Percentiles rank a stretch among this genome's conserved stretches.
Evolutionary conservation across 2,797 vertebrate genomes (phyloP).

Genomic region (Anguilla marmorata): DNA sequence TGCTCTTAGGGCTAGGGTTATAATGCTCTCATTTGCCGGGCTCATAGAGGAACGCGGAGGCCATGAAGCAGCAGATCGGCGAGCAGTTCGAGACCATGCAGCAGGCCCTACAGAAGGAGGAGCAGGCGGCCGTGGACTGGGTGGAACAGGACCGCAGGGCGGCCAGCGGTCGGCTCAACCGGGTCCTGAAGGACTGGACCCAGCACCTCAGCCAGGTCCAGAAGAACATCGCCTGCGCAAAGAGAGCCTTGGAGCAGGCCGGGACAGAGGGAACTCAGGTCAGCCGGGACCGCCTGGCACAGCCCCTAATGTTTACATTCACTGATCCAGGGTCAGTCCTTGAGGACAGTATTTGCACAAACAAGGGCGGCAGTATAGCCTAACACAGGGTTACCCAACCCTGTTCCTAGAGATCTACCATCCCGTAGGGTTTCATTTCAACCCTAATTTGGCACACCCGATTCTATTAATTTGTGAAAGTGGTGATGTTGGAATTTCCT

Average conservation of each 20-base stretch:
- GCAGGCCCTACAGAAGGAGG: slow-evolving; percentile 58
- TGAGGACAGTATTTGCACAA: neutral
- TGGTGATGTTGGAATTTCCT: neutral
- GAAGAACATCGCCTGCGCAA: slow-evolving; percentile 52
- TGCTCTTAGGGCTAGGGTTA: neutral
- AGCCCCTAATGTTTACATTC: neutral
- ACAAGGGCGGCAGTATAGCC: neutral
- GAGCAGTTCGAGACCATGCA: slow-evolving; percentile 65
- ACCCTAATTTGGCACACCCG: no score
- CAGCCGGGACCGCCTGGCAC: neutral
- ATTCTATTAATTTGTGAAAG: neutral
- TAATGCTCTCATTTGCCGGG: neutral
- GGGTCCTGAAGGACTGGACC: slow-evolving; percentile 64
- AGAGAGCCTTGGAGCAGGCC: slow-evolving; percentile 43
- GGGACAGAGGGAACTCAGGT: slow-evolving; percentile 16
- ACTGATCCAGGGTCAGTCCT: neutral
- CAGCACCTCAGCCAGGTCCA: slow-evolving; percentile 60
- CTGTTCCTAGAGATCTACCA: no score
- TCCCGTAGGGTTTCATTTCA: no score
- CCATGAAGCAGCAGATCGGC: slow-evolving; percentile 65
- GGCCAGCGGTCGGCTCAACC: slow-evolving; percentile 61
- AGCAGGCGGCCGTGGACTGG: slow-evolving; percentile 57
- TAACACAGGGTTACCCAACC: no score
- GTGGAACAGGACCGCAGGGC: slow-evolving; percentile 66
- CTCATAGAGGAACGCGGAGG: slow-evolving; percentile 61